Evolutionary conservation across 1,140 invertebrate genomes (phyloP), one percentile per base, ranked within the genome.

Genomic region (Hyles euphorbiae): DNA sequence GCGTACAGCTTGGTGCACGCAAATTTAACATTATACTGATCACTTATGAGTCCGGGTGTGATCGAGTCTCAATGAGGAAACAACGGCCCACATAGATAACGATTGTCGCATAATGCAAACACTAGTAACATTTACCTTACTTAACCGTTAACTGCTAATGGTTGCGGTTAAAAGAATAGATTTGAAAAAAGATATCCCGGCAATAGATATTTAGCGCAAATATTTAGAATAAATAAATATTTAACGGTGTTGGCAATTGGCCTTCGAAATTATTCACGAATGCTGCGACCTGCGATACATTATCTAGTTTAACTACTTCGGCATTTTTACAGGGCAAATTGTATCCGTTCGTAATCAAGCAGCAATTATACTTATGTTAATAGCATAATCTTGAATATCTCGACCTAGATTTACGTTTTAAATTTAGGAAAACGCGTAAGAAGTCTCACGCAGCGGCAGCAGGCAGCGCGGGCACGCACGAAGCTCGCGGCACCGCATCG

Each of bases 21-120:
- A 48, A 11, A 10, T 22, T 10, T 5, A 10, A 48, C 54, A 40
- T 40, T 40, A 0, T 40, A 8, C 36, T n/a, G 36, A 1, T 40
- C 8, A 40, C 4, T 1, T 2, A 2, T 1, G 56, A 22, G 63
- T 64, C 60, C 65, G 68, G 68, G 69, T 68, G 72, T 68, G 65
- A 67, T 61, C 63, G 59, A 71, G 67, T 70, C 68, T 73, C 71
- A 73, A 68, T 61, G 65, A 86, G 81, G 83, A 88, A 86, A 83
- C 81, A 60, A 76, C 79, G 74, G 65, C 78, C 80, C 66, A 84
- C 59, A 79, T 88, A 86, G 85, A 88, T 88, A 85, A 87, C 61
- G 58, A 59, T 34, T 52, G 57, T 56, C 59, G 70, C 69, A 72
- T 55, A 63, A 52, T 65, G 66, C 72, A 72, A 70, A 78, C 73